Conservation (phyloP, 2,797 vertebrate species). For the Ibycter americanus region DNA sequence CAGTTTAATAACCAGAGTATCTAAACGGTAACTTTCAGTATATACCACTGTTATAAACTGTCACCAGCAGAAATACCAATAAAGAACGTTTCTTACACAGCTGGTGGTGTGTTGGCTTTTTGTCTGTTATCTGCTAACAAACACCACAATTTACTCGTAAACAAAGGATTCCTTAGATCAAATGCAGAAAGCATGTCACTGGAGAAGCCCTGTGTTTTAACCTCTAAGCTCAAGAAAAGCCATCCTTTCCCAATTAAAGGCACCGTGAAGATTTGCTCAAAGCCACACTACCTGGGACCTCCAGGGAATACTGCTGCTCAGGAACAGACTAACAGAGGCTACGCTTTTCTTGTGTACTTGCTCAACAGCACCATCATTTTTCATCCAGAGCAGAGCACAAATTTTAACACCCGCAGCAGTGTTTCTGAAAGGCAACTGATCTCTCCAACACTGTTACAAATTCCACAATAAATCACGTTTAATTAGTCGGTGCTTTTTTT, state of each 20-base stretch:
- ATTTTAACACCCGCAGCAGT: neutral
- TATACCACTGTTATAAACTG: neutral
- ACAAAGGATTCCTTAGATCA: conserved; percentile 24
- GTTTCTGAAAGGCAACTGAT: conserved; percentile 29
- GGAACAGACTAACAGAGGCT: neutral
- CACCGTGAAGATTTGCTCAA: neutral
- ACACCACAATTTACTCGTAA: conserved; percentile 2
- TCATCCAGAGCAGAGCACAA: neutral
- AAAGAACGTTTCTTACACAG: neutral
- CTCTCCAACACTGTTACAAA: conserved; percentile 18
- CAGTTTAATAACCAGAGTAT: neutral
- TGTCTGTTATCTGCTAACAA: neutral
- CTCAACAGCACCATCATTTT: neutral
- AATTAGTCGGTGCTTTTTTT: neutral
- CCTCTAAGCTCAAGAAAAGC: neutral
- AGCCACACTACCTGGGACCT: neutral
- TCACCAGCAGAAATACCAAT: conserved; percentile 3
- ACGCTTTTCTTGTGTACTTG: neutral
- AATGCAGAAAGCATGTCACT: neutral
- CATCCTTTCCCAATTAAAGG: neutral
- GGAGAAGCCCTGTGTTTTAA: neutral
- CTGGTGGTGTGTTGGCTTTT: neutral
- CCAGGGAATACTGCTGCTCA: neutral
- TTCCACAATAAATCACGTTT: conserved; percentile 25
- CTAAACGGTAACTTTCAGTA: neutral